phyloP scores from a whole-genome alignment of 2,113 vertebrate genomes.

The Furnarius figulus region DNA sequence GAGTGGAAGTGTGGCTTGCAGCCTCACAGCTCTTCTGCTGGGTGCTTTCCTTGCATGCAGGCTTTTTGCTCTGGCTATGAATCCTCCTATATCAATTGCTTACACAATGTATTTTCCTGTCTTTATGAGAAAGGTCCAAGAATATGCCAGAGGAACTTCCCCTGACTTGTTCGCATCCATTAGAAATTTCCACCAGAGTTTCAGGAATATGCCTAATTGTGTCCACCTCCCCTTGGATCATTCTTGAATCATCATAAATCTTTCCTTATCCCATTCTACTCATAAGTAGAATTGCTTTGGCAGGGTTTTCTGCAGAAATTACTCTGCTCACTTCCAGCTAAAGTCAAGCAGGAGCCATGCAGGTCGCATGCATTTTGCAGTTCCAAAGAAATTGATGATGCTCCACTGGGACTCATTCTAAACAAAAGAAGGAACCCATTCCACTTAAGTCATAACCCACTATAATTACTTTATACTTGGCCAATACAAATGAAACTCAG shows the following conservation, averaged over 20 bases:
- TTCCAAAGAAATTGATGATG: slow-evolving; percentile 1
- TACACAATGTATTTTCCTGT: slow-evolving; percentile 7
- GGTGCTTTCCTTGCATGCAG: accelerated
- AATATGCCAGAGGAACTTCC: slow-evolving; percentile 15
- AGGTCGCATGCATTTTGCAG: not conserved
- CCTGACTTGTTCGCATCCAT: not conserved
- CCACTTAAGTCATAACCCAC: not conserved
- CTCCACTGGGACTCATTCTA: not conserved
- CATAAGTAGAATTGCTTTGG: not conserved
- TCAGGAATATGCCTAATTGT: slow-evolving; percentile 25
- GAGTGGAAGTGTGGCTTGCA: not conserved
- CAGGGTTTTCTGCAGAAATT: not conserved
- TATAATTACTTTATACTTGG: not conserved
- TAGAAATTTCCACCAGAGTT: not conserved
- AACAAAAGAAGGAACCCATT: slow-evolving; percentile 58
- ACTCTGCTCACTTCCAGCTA: slow-evolving; percentile 17
- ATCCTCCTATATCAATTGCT: not conserved
- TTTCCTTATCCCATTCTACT: not conserved
- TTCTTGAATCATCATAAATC: not conserved
- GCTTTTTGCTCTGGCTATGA: not conserved
- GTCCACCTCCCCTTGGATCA: not conserved
- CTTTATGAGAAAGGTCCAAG: not conserved
- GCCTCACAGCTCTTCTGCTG: not conserved
- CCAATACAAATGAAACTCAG: not conserved
- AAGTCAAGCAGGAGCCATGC: not conserved